Evolutionary conservation across 2,888 invertebrate species (phyloP).

Genomic region (Orthosia cruda): DNA sequence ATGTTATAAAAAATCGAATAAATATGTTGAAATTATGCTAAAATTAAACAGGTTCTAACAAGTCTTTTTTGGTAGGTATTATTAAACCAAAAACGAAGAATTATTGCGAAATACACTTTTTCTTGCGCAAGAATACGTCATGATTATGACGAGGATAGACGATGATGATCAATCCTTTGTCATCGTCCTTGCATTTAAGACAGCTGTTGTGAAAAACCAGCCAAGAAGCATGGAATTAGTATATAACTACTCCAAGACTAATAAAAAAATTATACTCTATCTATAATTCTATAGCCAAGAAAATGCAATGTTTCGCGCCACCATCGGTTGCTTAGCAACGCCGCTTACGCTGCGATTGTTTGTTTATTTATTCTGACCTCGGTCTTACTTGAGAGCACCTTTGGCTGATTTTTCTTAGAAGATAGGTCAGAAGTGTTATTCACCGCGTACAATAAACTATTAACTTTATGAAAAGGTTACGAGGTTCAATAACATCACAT

Average conservation of each 20-base stretch:
- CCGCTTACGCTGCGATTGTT: constrained; percentile 17
- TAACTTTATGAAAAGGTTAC: constrained; percentile 31
- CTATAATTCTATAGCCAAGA: background rate
- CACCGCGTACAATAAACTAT: constrained; percentile 35
- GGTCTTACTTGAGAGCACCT: constrained; percentile 33
- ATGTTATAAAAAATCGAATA: background rate
- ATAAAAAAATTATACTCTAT: background rate
- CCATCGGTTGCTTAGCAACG: constrained; percentile 57
- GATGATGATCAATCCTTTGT: background rate
- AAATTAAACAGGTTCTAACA: background rate
- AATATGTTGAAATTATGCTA: background rate
- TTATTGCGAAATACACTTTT: constrained; percentile 64
- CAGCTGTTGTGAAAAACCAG: background rate
- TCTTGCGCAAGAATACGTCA: constrained; percentile 59
- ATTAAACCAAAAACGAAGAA: background rate
- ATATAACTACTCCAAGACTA: background rate
- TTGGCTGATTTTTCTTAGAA: constrained; percentile 10
- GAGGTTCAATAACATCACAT: constrained; percentile 5
- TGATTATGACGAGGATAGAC: background rate
- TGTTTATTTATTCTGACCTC: constrained; percentile 57
- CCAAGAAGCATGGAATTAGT: background rate
- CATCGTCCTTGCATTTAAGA: constrained; percentile 6
- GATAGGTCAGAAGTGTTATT: constrained; percentile 28
- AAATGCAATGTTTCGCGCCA: constrained; percentile 34
- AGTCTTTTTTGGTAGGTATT: background rate